These are phyloP conservation scores for Telmatherina bonti DNA, from an alignment of 2,797 vertebrate genomes.

Conservation along the genomic window DNA sequence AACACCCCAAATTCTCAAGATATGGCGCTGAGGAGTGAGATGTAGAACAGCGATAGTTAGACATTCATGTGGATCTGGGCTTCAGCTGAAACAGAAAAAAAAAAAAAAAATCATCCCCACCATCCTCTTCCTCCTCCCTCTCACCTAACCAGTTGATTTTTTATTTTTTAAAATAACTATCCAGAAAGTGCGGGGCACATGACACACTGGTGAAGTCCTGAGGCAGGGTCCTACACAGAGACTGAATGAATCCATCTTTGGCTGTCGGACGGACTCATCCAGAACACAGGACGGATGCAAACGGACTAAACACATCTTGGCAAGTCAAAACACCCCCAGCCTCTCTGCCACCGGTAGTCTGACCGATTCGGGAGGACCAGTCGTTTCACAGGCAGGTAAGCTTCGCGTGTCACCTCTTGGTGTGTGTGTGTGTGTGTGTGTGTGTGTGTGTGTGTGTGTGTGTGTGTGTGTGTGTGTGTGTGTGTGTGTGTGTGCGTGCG, in stretches of 20 bases:
- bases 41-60: slow-evolving; percentile 57
- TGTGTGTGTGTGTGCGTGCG: neutral
- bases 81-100: slow-evolving; percentile 47
- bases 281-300: slow-evolving; percentile 65
- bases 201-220: slow-evolving; percentile 54
- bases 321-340: slow-evolving; percentile 48
- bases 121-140: slow-evolving; percentile 21
- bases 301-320: slow-evolving; percentile 60
- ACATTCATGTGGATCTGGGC: slow-evolving; percentile 52
- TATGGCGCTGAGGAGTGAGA: slow-evolving; percentile 62
- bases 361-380: slow-evolving; percentile 43
- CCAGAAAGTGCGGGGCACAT: slow-evolving; percentile 63
- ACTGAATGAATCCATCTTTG: slow-evolving; percentile 74
- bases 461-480: neutral
- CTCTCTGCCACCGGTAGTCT: slow-evolving; percentile 51
- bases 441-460: neutral
- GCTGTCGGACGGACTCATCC: slow-evolving; percentile 64
- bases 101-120: slow-evolving; percentile 18
- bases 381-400: slow-evolving; percentile 63
- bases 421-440: neutral
- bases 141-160: slow-evolving; percentile 68
- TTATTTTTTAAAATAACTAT: slow-evolving; percentile 37
- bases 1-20: slow-evolving; percentile 44
- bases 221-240: slow-evolving; percentile 49
- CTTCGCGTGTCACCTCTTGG: slow-evolving; percentile 28